A percentile compares a stretch with the other conserved stretches of the same genome.
phyloP scores from a whole-genome alignment of 1,140 invertebrate genomes.

The Brachionus koreanus region DNA sequence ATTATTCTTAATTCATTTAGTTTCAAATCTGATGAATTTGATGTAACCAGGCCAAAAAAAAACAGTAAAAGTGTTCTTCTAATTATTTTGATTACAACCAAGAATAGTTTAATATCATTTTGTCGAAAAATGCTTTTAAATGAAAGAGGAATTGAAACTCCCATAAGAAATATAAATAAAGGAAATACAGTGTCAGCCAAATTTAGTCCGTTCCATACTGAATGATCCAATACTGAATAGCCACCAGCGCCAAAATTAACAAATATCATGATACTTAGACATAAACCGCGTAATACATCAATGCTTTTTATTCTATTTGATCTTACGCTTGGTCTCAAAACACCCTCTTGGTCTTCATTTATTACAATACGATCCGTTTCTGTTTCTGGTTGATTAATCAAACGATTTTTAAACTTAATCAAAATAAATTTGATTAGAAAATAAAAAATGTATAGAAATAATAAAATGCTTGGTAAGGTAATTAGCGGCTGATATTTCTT shows the following conservation, averaged over 20 bases:
- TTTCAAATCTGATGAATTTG: slow-evolving; percentile 51
- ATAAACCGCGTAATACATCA: slow-evolving; percentile 43
- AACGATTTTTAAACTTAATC: not conserved
- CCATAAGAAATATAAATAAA: slow-evolving; percentile 62
- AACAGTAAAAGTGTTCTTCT: not conserved
- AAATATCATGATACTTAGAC: slow-evolving; percentile 70
- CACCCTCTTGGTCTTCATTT: slow-evolving; percentile 26
- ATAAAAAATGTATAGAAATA: not conserved
- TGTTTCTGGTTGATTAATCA: not conserved
- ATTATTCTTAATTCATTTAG: slow-evolving; percentile 69
- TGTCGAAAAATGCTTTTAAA: not conserved
- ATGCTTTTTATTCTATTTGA: slow-evolving; percentile 1
- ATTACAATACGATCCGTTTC: not conserved
- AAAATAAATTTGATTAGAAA: not conserved
- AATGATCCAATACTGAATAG: not conserved
- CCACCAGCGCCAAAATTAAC: slow-evolving; percentile 69
- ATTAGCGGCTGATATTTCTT: not conserved
- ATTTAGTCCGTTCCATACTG: slow-evolving; percentile 82
- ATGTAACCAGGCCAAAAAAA: slow-evolving; percentile 26
- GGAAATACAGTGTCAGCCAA: slow-evolving; percentile 91
- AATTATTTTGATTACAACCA: not conserved
- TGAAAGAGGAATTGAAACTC: slow-evolving; percentile 24
- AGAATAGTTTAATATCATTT: not conserved
- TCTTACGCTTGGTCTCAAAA: not conserved
- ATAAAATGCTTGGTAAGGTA: not conserved